phyloP scores from a whole-genome alignment of 2,888 invertebrate genomes.

The Lepidonotus clava region DNA sequence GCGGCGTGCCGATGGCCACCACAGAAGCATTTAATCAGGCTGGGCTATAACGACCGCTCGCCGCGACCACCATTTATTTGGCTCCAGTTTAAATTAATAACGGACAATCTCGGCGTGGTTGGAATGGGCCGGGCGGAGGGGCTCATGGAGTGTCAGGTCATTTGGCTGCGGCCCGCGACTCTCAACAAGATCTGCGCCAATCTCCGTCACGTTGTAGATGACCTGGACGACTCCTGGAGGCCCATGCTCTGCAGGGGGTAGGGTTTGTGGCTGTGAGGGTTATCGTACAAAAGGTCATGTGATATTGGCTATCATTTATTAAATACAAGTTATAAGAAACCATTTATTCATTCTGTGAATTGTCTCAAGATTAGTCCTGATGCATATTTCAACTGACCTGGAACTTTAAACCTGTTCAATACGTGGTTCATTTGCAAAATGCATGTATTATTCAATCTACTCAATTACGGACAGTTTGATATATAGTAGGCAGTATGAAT shows the following conservation, averaged over 20 bases:
- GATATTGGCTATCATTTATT: too few relatives aligned
- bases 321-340: too few relatives aligned
- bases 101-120: neutral
- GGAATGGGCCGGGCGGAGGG: neutral
- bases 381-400: too few relatives aligned
- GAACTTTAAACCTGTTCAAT: too few relatives aligned
- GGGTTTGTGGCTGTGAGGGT: too few relatives aligned
- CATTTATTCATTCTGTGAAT: too few relatives aligned
- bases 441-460: too few relatives aligned
- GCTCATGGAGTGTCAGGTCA: conserved; percentile 25
- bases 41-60: neutral
- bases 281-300: too few relatives aligned
- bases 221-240: neutral
- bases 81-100: conserved; percentile 49
- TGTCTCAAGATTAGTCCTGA: too few relatives aligned
- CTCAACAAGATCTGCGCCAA: conserved; percentile 5
- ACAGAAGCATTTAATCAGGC: neutral
- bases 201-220: conserved; percentile 10
- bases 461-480: too few relatives aligned
- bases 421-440: too few relatives aligned
- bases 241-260: conserved; percentile 5
- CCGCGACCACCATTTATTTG: neutral
- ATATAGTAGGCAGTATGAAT: too few relatives aligned
- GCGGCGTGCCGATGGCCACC: neutral
- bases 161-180: neutral